Percentiles rank a stretch among this genome's conserved stretches.
Evolutionary conservation across 1,140 invertebrate species (phyloP).

Genomic region (Plodia interpunctella): DNA sequence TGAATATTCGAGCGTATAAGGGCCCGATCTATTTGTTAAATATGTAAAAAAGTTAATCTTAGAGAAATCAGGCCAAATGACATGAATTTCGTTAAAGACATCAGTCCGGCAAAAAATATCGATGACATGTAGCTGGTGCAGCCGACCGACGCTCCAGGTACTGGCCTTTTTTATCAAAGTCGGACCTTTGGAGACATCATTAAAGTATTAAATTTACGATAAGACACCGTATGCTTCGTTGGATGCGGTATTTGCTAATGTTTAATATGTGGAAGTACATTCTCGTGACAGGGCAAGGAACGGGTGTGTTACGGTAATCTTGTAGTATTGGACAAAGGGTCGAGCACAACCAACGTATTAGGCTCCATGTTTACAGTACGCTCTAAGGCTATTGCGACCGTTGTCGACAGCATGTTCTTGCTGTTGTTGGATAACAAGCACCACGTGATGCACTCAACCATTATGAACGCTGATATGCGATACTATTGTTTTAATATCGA

Average conservation of each 20-base stretch:
- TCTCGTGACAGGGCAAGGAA: background rate
- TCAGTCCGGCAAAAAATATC: conserved; percentile 62
- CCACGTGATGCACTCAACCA: background rate
- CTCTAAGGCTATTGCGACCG: background rate
- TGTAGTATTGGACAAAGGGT: background rate
- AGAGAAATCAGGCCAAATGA: conserved; percentile 71
- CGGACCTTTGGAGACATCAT: conserved; percentile 50
- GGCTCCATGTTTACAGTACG: conserved; percentile 5
- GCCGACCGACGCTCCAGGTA: conserved; percentile 35
- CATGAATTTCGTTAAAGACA: conserved; percentile 71
- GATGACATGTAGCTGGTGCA: conserved; percentile 51
- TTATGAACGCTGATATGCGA: background rate
- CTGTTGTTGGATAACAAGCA: background rate
- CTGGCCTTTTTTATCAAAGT: conserved; percentile 46
- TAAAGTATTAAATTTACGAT: conserved; percentile 69
- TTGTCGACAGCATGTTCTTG: background rate
- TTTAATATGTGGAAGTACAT: background rate
- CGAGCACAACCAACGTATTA: conserved; percentile 1
- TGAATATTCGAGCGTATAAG: conserved; percentile 70
- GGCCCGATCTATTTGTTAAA: conserved; percentile 74
- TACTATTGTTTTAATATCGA: conserved; percentile 25
- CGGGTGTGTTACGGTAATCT: background rate
- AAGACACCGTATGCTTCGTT: conserved; percentile 23
- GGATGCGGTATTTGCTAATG: conserved; percentile 1
- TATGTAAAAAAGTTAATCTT: conserved; percentile 70